Evolutionary conservation across 30 jellyfish, hydroid and myxozoan genomes (phyloP), one percentile per base, ranked within the genome.

Genomic region (Hydractinia echinata): DNA sequence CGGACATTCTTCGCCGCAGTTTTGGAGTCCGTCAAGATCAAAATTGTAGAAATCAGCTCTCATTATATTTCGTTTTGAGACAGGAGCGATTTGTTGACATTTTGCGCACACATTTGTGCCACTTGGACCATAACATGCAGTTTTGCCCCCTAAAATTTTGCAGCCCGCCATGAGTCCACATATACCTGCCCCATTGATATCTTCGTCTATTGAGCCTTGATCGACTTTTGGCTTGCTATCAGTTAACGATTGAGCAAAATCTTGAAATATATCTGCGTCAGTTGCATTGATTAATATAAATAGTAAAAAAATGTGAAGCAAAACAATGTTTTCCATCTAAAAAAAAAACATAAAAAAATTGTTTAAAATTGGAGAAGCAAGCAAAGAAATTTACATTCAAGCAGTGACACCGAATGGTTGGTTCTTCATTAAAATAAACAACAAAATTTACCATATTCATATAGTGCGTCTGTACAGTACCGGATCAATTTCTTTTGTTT

Each of bases 141-240:
- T 74, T 6, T 68, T 18, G 54, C 70, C 68, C 4, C 54, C 21
- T 50, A 74, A 74, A 48, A 58, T 74, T 50, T 30, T 74, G 62
- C 83, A 74, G 5, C 83, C 83, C 3, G 83, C 83, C 8, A 74
- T 48, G 51, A 54, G 58, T 18, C 83, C 61, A 10, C 83, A 74
- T 4, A 74, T 13, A 21, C 83, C 83, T 4, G 66, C 83, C 4
- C 83, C 83, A 51, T 74, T 58, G 48, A 74, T 19, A 55, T 74
- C 83, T 4, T 74, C 83, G 14, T 48, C 68, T 64, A 64, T 13
- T 64, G 51, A 44, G 19, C 51, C 19, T 6, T 7, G 19, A 51
- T 64, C 74, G 19, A 64, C 74, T 7, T 64, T 51, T 13, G 39
- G 74, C 16, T 64, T 64, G 18, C 39, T 64, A 6, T 64, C 74